phyloP scores from a whole-genome alignment of 2,113 vertebrate species.

The human region GRCh38 chr15:38378501-38379000 shows the following conservation, averaged over 20 bases:
- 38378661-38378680: background rate
- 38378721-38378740: background rate
- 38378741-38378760: background rate
- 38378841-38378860: background rate
- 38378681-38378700: background rate
- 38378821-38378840: background rate
- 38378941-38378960: background rate
- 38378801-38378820: background rate
- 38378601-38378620: background rate
- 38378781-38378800: background rate
- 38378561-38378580: background rate
- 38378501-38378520: background rate
- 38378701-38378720: background rate
- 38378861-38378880: background rate
- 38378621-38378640: background rate
- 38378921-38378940: background rate
- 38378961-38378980: too few relatives aligned
- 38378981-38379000: fast-evolving
- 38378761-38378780: background rate
- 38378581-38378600: background rate
- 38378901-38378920: slow-evolving; percentile 32
- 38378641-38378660: background rate
- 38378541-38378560: background rate
- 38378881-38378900: background rate
- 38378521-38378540: background rate